Evolutionary conservation across 2,888 invertebrate species (phyloP).

Genomic region (Hypercompe scribonia): DNA sequence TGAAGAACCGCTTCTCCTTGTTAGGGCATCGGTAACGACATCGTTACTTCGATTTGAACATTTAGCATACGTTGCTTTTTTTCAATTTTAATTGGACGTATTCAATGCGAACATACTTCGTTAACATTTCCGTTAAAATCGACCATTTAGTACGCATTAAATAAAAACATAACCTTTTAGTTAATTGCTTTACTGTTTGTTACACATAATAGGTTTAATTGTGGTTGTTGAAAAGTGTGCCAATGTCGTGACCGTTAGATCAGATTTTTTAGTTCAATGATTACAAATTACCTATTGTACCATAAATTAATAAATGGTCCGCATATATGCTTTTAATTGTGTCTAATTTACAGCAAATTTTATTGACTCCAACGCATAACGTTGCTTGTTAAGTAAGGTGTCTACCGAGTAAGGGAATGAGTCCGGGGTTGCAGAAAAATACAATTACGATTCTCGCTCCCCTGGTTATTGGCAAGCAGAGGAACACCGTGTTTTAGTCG

Average conservation of each 20-base stretch:
- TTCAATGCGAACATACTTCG: constrained; percentile 60
- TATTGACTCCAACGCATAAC: neutral
- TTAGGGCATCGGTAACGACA: constrained; percentile 79
- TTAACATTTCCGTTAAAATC: constrained; percentile 54
- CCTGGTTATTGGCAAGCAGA: too few species aligned
- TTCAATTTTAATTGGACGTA: constrained; percentile 73
- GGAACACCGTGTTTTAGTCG: too few species aligned
- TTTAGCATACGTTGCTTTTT: constrained; percentile 72
- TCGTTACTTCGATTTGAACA: constrained; percentile 77
- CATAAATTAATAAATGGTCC: neutral
- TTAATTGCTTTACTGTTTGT: constrained; percentile 45
- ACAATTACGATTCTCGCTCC: too few species aligned
- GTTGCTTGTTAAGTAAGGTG: neutral
- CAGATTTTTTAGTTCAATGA: constrained; percentile 12
- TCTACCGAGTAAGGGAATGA: too few species aligned
- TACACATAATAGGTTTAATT: constrained; percentile 36
- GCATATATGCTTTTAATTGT: neutral
- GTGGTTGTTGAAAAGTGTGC: constrained; percentile 28
- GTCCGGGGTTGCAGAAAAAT: too few species aligned
- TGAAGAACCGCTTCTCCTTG: constrained; percentile 67
- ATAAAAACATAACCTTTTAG: constrained; percentile 49
- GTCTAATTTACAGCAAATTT: neutral
- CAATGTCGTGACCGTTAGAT: constrained; percentile 35
- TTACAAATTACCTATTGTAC: constrained; percentile 5
- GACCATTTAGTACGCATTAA: constrained; percentile 50